Base-by-base conservation (phyloP, 2,113 vertebrate genomes). In the Ceratotherium simum region DNA sequence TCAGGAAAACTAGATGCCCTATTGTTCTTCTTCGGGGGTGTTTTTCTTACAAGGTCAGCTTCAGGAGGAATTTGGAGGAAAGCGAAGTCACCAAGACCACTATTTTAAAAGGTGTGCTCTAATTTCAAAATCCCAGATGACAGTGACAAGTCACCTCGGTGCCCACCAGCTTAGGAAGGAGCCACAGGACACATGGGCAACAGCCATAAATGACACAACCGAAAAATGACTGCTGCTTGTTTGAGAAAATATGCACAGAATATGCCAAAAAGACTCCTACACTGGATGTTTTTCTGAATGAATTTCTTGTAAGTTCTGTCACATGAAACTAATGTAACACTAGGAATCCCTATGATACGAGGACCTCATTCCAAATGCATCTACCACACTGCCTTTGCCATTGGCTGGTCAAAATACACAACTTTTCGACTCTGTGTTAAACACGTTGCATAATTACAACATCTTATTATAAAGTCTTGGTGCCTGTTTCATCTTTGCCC, bases 241-340 rank as follows among this genome's bases (percentile, higher is more conserved):
- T 91, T 82, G 79, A 92, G 70, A 88, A 96, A 89, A n/a, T 96
- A 92, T 85, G 54, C 95, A 92, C 85, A 48, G 33, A 97, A 75
- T 92, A 98, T 82, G 67, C 96, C 84, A 85, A 96, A 96, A 80
- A 97, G 36, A 92, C n/a, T 97, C 90, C 95, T 89, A 94, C 42
- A 91, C 56, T 42, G 94, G 85, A 76, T 79, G 78, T 96, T 95
- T 97, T 97, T 93, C 56, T 96, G 72, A 98, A 98, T 91, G 13
- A 92, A 96, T 95, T 97, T 96, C 96, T 98, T 84, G 78, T 69
- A 96, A 95, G 48, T 60, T 48, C 95, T 95, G 94, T 97, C 80
- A 86, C 2, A 8, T 72, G 93, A 95, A 97, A 83, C 80, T 87
- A 95, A 92, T 48, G 87, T 70, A 97, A 95, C 58, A 97, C 92